Conservation (phyloP, 2,797 vertebrate genomes). For the Alouatta caraya region DNA sequence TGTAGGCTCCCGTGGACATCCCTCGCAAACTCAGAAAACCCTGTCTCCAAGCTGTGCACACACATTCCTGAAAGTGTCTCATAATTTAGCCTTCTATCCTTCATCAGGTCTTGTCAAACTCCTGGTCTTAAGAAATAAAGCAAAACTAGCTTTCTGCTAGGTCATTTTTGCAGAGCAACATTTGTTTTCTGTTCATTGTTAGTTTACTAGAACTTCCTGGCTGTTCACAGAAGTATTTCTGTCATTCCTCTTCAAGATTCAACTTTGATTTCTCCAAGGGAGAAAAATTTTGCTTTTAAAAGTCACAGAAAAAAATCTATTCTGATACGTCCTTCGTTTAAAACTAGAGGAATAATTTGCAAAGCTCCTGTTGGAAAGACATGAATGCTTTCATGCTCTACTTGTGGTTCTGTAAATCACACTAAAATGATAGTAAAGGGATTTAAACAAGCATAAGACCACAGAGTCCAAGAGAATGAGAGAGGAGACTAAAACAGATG, state of each 20-base stretch:
- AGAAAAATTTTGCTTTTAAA: not conserved
- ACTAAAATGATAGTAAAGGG: not conserved
- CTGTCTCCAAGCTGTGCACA: not conserved
- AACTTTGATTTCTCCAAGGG: not conserved
- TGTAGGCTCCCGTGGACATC: not conserved
- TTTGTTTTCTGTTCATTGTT: not conserved
- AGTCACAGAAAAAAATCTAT: not conserved
- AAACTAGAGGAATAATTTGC: not conserved
- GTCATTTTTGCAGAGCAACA: not conserved
- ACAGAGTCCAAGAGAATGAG: not conserved
- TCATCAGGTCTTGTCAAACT: not conserved
- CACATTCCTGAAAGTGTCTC: not conserved
- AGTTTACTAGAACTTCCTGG: not conserved
- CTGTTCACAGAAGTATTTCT: not conserved
- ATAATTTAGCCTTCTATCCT: not conserved
- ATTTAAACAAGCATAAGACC: not conserved
- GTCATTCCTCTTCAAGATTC: not conserved
- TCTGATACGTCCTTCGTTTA: not conserved
- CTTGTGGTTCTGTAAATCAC: not conserved
- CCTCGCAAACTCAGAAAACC: not conserved
- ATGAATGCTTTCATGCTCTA: fast-evolving
- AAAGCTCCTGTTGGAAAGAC: not conserved
- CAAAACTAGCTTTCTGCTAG: not conserved
- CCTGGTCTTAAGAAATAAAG: not conserved
- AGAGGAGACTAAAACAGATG: not conserved